Conservation (phyloP, 1,140 invertebrate species). For the Bombus superbus region DNA sequence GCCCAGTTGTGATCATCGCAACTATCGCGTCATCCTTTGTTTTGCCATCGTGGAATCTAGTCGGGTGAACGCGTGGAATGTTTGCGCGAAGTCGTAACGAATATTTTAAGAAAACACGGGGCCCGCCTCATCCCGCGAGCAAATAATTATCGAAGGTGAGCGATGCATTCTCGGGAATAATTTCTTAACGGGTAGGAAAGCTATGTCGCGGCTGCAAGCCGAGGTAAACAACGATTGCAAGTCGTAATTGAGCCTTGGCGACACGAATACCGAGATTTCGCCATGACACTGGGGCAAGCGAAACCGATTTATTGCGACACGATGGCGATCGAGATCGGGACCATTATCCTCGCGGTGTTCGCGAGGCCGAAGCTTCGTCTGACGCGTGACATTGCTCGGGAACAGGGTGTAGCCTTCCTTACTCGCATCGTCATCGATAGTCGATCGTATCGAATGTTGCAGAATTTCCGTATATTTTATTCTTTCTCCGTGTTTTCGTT, state of each 20-base stretch:
- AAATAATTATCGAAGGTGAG: slow-evolving; percentile 15
- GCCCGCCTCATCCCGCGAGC: neutral
- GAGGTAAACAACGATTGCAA: slow-evolving; percentile 43
- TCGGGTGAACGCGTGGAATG: slow-evolving; percentile 9
- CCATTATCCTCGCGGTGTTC: neutral
- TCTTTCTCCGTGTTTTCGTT: neutral
- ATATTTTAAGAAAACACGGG: slow-evolving; percentile 30
- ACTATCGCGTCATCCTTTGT: slow-evolving; percentile 12
- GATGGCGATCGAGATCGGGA: slow-evolving; percentile 23
- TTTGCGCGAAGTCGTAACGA: slow-evolving; percentile 2
- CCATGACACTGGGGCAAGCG: slow-evolving; percentile 50
- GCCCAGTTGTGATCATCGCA: neutral
- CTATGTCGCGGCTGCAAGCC: neutral
- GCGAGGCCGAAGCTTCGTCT: neutral
- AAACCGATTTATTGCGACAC: slow-evolving; percentile 52
- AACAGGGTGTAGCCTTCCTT: too few relatives aligned
- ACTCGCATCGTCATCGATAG: too few relatives aligned
- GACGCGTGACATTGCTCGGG: neutral
- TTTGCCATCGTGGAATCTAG: neutral
- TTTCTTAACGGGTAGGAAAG: slow-evolving; percentile 12
- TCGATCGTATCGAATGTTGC: neutral
- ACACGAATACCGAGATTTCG: slow-evolving; percentile 54
- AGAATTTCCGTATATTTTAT: neutral
- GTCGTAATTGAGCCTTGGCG: slow-evolving; percentile 42
- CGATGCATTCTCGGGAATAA: neutral